phyloP scores from a whole-genome alignment of 2,113 vertebrate genomes.

The Colossoma macropomum region DNA sequence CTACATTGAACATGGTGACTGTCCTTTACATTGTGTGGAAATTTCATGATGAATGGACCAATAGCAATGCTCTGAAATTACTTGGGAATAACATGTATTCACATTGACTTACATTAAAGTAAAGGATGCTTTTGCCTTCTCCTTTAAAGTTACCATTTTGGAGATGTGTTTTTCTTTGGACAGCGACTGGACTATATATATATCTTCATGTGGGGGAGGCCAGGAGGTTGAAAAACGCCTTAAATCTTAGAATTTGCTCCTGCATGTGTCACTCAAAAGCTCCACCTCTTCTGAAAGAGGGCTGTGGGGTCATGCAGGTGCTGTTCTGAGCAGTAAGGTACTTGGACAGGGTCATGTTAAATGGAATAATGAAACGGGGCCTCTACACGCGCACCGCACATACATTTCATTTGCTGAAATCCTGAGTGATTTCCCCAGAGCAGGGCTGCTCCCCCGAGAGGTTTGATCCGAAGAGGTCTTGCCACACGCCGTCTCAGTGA shows the following conservation, averaged over 20 bases:
- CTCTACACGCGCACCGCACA: not conserved
- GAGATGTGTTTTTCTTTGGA: too few species aligned
- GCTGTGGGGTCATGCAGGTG: not conserved
- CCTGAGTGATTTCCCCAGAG: constrained; percentile 41
- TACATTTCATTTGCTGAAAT: constrained; percentile 27
- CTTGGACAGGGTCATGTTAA: constrained; percentile 34
- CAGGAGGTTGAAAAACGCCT: too few species aligned
- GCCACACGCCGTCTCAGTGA: constrained; percentile 24
- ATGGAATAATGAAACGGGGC: constrained; percentile 24
- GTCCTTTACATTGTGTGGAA: too few species aligned
- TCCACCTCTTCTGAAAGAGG: not conserved
- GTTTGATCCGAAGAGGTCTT: constrained; percentile 35
- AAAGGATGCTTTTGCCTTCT: too few species aligned
- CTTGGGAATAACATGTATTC: too few species aligned
- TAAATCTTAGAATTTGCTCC: not conserved
- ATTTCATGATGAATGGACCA: too few species aligned
- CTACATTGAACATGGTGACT: too few species aligned
- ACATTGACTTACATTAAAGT: too few species aligned
- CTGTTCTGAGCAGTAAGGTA: not conserved
- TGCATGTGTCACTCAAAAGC: constrained; percentile 10
- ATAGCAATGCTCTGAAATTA: too few species aligned
- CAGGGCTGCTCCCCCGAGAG: constrained; percentile 3
- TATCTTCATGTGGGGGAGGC: too few species aligned
- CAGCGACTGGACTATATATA: too few species aligned
- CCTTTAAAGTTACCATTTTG: too few species aligned